Evolutionary conservation across 2,113 vertebrate genomes (phyloP).

Genomic region (Rafetus swinhoei): DNA sequence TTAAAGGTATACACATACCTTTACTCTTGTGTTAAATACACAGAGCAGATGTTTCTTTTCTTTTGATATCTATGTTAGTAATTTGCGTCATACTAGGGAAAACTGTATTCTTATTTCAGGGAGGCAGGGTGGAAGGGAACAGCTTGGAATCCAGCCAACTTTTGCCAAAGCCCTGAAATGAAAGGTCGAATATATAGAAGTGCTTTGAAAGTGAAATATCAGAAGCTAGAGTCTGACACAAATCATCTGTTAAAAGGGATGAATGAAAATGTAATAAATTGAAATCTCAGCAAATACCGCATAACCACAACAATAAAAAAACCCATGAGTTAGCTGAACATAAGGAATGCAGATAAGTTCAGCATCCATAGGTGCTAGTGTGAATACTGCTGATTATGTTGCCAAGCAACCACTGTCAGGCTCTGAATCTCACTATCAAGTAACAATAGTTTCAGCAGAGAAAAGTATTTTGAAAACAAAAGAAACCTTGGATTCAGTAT

Average conservation of each 20-base stretch:
- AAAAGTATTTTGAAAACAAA: constrained; percentile 8
- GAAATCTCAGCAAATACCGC: not conserved
- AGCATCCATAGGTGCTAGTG: not conserved
- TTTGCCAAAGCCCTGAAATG: not conserved
- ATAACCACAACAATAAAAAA: not conserved
- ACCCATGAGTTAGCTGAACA: not conserved
- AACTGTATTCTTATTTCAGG: not conserved
- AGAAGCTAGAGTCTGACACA: not conserved
- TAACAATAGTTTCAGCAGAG: constrained; percentile 3
- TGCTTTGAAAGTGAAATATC: not conserved
- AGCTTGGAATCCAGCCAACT: not conserved
- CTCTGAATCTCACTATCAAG: constrained; percentile 12
- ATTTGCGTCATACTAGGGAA: not conserved
- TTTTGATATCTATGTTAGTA: not conserved
- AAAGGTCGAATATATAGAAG: not conserved
- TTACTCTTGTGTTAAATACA: not conserved
- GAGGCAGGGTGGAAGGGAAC: fast-evolving
- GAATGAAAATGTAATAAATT: not conserved
- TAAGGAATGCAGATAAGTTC: not conserved
- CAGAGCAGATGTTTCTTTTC: not conserved
- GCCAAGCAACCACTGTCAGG: not conserved
- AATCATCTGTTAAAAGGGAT: not conserved
- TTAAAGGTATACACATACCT: not conserved
- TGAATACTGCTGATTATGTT: not conserved
- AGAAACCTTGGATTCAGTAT: not conserved